A percentile compares a stretch with the other conserved stretches of the same genome.
phyloP scores from a whole-genome alignment of 1,140 invertebrate genomes.

The Sarcophaga bullata region DNA sequence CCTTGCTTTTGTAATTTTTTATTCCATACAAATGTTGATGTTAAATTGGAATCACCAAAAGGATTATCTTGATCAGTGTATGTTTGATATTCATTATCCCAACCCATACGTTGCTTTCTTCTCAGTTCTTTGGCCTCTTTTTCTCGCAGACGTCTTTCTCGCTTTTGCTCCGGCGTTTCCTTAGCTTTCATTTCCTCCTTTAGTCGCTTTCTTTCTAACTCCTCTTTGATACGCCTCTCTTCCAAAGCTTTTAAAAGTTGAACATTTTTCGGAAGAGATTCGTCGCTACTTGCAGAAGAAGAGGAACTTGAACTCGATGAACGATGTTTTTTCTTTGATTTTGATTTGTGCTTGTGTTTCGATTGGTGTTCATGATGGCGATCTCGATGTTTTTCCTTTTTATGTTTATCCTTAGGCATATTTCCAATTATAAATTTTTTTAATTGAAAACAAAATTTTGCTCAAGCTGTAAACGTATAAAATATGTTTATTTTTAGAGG shows the following conservation, averaged over 20 bases:
- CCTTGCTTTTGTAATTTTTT: slow-evolving; percentile 98
- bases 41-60: slow-evolving; percentile 94
- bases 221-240: slow-evolving; percentile 73
- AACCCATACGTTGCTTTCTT: slow-evolving; percentile 90
- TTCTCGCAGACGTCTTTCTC: slow-evolving; percentile 84
- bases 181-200: slow-evolving; percentile 89
- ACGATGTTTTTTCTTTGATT: slow-evolving; percentile 34
- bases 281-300: slow-evolving; percentile 44
- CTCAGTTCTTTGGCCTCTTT: slow-evolving; percentile 93
- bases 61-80: slow-evolving; percentile 99
- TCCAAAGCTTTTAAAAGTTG: slow-evolving; percentile 79
- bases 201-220: slow-evolving; percentile 75
- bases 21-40: slow-evolving; percentile 94
- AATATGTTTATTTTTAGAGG: neutral
- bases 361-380: neutral
- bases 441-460: neutral
- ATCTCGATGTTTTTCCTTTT: slow-evolving; percentile 19
- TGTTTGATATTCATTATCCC: slow-evolving; percentile 95
- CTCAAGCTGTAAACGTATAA: neutral
- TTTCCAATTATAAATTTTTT: neutral
- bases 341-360: slow-evolving; percentile 25
- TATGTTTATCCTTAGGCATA: slow-evolving; percentile 32
- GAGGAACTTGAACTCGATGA: slow-evolving; percentile 43
- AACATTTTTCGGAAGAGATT: slow-evolving; percentile 57
- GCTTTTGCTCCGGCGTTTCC: slow-evolving; percentile 96